Evolutionary conservation across 2,797 vertebrate species (phyloP).

Genomic region (Rhynchotus rufescens): DNA sequence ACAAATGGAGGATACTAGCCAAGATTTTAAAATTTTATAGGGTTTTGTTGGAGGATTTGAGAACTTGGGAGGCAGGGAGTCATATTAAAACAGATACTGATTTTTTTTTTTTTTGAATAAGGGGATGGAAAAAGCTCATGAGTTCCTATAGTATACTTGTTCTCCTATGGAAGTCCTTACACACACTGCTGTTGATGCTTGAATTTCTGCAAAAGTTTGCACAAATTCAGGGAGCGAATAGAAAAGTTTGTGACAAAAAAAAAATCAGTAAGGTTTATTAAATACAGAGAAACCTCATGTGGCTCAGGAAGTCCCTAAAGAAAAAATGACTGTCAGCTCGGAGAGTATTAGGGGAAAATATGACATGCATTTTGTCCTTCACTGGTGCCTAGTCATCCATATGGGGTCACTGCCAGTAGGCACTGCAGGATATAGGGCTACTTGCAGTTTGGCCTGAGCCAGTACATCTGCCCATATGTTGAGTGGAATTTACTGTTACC

Average conservation of each 20-base stretch:
- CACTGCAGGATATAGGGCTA: neutral
- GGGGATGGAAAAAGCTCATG: neutral
- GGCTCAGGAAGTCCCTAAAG: neutral
- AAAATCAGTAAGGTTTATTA: neutral
- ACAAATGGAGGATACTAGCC: neutral
- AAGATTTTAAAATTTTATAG: neutral
- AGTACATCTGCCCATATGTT: rapidly evolving
- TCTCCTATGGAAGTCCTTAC: neutral
- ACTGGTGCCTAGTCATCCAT: neutral
- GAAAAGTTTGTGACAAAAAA: neutral
- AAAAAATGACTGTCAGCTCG: neutral
- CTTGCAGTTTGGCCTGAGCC: rapidly evolving
- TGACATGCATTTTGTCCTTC: neutral
- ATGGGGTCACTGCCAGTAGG: neutral
- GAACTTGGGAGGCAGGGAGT: rapidly evolving
- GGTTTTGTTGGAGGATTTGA: neutral
- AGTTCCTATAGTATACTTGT: neutral
- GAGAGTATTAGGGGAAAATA: neutral
- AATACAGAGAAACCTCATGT: neutral
- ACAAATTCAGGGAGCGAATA: neutral
- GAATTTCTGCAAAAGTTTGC: neutral
- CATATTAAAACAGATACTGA: neutral
- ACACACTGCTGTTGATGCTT: neutral
- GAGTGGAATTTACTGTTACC: neutral
- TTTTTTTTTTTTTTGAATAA: neutral